A percentile compares a stretch with the other conserved stretches of the same genome.
These are phyloP conservation scores for Brachyalestes nurse DNA, from an alignment of 2,797 vertebrate genomes.

Conservation along the genomic window DNA sequence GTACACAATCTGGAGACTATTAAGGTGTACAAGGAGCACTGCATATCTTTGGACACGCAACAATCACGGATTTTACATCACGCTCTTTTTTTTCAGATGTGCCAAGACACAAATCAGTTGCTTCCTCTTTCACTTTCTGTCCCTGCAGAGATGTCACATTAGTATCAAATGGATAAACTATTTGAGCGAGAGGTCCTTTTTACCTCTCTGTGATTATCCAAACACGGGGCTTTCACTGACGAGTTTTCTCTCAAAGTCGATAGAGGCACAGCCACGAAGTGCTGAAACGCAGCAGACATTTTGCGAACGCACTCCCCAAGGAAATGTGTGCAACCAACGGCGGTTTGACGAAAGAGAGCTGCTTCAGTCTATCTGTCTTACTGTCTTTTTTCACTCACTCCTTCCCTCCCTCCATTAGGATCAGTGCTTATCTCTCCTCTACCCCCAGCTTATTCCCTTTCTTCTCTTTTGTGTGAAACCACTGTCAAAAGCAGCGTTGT, in stretches of 20 bases:
- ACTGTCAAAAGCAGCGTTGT: conserved; percentile 9
- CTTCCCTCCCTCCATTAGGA: conserved; percentile 16
- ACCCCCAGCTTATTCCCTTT: conserved; percentile 57
- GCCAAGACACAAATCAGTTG: conserved; percentile 14
- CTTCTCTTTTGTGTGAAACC: background rate
- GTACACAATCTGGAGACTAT: background rate
- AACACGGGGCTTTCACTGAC: too few relatives aligned
- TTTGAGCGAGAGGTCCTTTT: conserved; percentile 30
- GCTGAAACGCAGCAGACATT: conserved; percentile 63
- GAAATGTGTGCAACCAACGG: conserved; percentile 38
- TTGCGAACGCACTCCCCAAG: conserved; percentile 51
- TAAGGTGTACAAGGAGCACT: too few relatives aligned
- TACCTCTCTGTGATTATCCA: conserved; percentile 14
- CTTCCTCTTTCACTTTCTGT: conserved; percentile 7
- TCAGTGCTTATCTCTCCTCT: conserved; percentile 75
- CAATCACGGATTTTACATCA: conserved; percentile 1
- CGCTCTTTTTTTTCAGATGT: conserved; percentile 29
- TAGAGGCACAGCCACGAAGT: conserved; percentile 63
- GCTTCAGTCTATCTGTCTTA: conserved; percentile 19
- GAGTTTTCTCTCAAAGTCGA: conserved; percentile 24
- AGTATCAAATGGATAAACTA: conserved; percentile 13
- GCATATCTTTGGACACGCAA: background rate
- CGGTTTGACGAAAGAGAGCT: conserved; percentile 30
- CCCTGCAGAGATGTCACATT: conserved; percentile 18
- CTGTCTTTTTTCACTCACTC: background rate